Evolutionary conservation across 2,888 invertebrate genomes (phyloP).

Genomic region (Balanococcus diminutus): DNA sequence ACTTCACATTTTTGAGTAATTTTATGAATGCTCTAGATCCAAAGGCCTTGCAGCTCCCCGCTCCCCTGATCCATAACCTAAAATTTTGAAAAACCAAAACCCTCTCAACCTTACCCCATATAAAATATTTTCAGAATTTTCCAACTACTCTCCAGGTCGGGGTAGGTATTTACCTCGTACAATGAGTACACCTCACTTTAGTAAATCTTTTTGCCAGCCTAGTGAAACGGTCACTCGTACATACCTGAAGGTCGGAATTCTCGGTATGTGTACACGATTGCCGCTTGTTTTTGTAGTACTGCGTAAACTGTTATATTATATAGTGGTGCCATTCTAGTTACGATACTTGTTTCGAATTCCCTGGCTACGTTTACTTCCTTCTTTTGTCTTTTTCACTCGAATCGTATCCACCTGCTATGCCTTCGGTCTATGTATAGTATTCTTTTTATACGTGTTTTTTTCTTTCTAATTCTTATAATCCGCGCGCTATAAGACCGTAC

Average conservation of each 20-base stretch:
- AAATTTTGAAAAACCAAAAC: too few relatives aligned
- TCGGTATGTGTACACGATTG: constrained; percentile 40
- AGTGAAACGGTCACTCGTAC: constrained; percentile 29
- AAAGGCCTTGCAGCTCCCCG: too few relatives aligned
- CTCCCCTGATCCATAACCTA: too few relatives aligned
- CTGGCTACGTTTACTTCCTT: constrained; percentile 49
- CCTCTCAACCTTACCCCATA: too few relatives aligned
- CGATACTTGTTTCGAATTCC: constrained; percentile 54
- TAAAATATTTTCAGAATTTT: too few relatives aligned
- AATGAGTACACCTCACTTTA: background rate
- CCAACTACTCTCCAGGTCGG: too few relatives aligned
- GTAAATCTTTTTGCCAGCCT: background rate
- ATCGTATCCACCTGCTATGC: constrained; percentile 20
- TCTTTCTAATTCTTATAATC: constrained; percentile 33
- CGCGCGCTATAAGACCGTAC: background rate
- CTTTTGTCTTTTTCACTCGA: constrained; percentile 48
- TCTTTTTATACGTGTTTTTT: constrained; percentile 28
- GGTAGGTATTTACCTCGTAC: background rate
- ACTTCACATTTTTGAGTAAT: too few relatives aligned
- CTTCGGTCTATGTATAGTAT: background rate
- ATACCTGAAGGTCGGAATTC: constrained; percentile 31
- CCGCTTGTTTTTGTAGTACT: constrained; percentile 31
- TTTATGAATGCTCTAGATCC: too few relatives aligned
- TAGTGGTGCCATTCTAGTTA: constrained; percentile 48
- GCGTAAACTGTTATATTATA: constrained; percentile 34